Conservation (phyloP, 1,140 invertebrate genomes). For the Bombus turneri region DNA sequence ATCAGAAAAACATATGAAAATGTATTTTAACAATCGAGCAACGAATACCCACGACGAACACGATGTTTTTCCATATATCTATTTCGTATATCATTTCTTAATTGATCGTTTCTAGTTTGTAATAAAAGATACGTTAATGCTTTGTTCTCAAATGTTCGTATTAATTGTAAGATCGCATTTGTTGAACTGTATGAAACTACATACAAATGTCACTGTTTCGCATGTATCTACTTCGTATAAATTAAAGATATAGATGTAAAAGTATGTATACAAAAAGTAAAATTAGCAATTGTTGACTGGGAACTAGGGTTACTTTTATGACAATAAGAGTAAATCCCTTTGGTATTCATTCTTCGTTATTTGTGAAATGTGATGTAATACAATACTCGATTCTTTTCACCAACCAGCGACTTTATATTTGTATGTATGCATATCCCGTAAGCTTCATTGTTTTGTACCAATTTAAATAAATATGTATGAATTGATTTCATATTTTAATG, state of each 20-base stretch:
- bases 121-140: not conserved
- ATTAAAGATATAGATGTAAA: slow-evolving; percentile 35
- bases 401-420: not conserved
- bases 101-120: not conserved
- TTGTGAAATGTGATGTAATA: slow-evolving; percentile 40
- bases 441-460: not conserved
- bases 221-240: not conserved
- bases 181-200: not conserved
- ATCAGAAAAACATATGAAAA: not conserved
- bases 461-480: not conserved
- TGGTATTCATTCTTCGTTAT: slow-evolving; percentile 53
- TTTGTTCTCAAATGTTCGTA: slow-evolving; percentile 4
- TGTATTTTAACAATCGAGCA: slow-evolving; percentile 17
- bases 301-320: slow-evolving; percentile 42
- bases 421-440: not conserved
- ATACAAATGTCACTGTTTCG: slow-evolving; percentile 6
- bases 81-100: not conserved
- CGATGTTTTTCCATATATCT: not conserved
- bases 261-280: slow-evolving; percentile 43
- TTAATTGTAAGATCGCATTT: not conserved
- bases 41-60: not conserved
- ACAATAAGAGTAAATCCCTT: slow-evolving; percentile 49
- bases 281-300: slow-evolving; percentile 15
- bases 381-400: slow-evolving; percentile 9
- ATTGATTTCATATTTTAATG: not conserved